phyloP scores from a whole-genome alignment of 1,140 invertebrate species.

The Aphelenchoides fujianensis region DNA sequence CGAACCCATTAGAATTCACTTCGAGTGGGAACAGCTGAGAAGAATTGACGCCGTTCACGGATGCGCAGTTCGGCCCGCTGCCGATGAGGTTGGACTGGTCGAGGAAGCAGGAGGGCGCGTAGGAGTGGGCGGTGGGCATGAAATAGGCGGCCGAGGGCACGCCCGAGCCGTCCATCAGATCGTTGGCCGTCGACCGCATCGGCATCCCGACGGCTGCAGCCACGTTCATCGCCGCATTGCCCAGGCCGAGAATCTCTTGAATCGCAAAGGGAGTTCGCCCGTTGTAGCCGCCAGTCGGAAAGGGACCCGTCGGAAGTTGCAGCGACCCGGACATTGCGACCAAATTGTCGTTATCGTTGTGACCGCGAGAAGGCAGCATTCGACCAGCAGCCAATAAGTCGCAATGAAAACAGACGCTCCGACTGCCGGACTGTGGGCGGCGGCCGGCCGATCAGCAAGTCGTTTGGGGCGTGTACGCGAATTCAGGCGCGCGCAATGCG shows the following conservation, averaged over 20 bases:
- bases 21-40: constrained; percentile 36
- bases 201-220: constrained; percentile 16
- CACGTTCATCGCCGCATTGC: constrained; percentile 18
- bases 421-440: background rate
- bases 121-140: constrained; percentile 14
- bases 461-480: background rate
- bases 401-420: background rate
- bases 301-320: constrained; percentile 20
- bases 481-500: too few species aligned
- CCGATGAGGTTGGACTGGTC: constrained; percentile 9
- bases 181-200: constrained; percentile 6
- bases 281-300: constrained; percentile 27
- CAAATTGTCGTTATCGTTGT: constrained; percentile 4
- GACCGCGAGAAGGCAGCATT: constrained; percentile 24
- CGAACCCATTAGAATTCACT: constrained; percentile 29
- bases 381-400: background rate
- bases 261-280: constrained; percentile 39
- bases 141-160: background rate
- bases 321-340: constrained; percentile 17
- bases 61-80: background rate
- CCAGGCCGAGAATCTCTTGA: constrained; percentile 44
- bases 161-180: background rate
- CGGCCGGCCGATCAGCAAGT: background rate
- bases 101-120: constrained; percentile 11
- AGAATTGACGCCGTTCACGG: background rate